phyloP scores from a whole-genome alignment of 2,888 invertebrate species.

The Tachystola acroxantha region DNA sequence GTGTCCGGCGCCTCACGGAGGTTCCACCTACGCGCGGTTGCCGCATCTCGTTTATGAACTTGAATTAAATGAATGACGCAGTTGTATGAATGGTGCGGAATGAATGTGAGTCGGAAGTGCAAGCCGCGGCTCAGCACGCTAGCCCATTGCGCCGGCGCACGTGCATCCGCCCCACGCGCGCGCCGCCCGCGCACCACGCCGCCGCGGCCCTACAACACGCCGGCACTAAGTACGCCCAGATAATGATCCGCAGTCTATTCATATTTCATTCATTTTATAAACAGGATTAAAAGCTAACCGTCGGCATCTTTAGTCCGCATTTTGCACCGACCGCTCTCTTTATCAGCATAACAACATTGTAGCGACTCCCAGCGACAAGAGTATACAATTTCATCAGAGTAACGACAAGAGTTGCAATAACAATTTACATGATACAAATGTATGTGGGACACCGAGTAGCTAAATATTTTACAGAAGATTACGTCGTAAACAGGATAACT shows the following conservation, averaged over 20 bases:
- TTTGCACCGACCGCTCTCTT: neutral
- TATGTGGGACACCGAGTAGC: conserved; percentile 19
- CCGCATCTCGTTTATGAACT: conserved; percentile 63
- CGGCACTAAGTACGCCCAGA: neutral
- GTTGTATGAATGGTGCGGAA: conserved; percentile 73
- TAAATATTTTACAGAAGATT: conserved; percentile 37
- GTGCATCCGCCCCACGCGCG: conserved; percentile 41
- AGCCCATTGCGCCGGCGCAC: conserved; percentile 50
- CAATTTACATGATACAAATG: conserved; percentile 40
- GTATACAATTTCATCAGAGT: conserved; percentile 43
- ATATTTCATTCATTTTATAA: conserved; percentile 1
- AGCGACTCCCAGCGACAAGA: conserved; percentile 23
- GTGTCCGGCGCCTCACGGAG: conserved; percentile 17
- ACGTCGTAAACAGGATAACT: conserved; percentile 43
- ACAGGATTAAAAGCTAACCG: neutral
- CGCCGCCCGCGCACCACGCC: neutral
- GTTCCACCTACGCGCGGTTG: conserved; percentile 48
- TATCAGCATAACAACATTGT: conserved; percentile 1
- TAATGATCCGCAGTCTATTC: neutral
- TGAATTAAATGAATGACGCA: conserved; percentile 74
- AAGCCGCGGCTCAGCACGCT: conserved; percentile 59
- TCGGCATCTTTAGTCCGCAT: too few species aligned
- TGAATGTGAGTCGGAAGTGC: conserved; percentile 73
- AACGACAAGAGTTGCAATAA: conserved; percentile 33
- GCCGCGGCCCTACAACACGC: conserved; percentile 1